Evolutionary conservation across 2,888 invertebrate species (phyloP), one percentile per base, ranked within the genome.

Genomic region (Mesorhabditis sp.): DNA sequence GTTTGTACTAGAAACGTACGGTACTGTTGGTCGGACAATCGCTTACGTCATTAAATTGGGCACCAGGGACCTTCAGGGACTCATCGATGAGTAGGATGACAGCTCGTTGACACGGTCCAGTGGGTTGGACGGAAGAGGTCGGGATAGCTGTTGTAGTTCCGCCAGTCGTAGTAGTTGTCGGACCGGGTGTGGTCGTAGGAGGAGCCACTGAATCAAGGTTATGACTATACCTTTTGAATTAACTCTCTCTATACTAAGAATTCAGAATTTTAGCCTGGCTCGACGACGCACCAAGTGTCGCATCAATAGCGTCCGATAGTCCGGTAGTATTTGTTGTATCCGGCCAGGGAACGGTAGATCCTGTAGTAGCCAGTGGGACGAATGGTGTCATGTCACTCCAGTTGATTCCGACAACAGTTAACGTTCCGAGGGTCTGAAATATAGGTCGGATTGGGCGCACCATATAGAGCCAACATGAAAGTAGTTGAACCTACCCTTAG

Each of bases 361-460:
- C 58, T 13, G 58, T 50, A 13, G 58, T 50, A n/a, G n/a, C 58
- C 1, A 50, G 58, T 50, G 58, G 58, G n/a, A 13, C 58, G n/a
- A 50, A 50, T 10, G 58, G 10, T 10, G 10, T 50, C 7, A 50
- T n/a, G n/a, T 50, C 58, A 13, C n/a, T 10, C 7, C n/a, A n/a
- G n/a, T 50, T 50, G 58, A 50, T 50, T 50, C 58, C 58, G n/a
- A 50, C 58, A n/a, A 50, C n/a, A 13, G 58, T 50, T n/a, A 50
- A 50, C 7, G 58, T 50, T 10, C 58, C 58, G 0, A 50, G 58
- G 7, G 58, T 2, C 58, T 50, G n/a, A 50, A 50, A n/a, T 50
- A 10, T 10, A 50, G n/a, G n/a, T n/a, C 50, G 50, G 50, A 10
- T 50, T 50, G 58, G n/a, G 2, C n/a, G 7, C 10, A 50, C n/a